Evolutionary conservation across 2,113 vertebrate genomes (phyloP).

Genomic region (Pseudonaja textilis): DNA sequence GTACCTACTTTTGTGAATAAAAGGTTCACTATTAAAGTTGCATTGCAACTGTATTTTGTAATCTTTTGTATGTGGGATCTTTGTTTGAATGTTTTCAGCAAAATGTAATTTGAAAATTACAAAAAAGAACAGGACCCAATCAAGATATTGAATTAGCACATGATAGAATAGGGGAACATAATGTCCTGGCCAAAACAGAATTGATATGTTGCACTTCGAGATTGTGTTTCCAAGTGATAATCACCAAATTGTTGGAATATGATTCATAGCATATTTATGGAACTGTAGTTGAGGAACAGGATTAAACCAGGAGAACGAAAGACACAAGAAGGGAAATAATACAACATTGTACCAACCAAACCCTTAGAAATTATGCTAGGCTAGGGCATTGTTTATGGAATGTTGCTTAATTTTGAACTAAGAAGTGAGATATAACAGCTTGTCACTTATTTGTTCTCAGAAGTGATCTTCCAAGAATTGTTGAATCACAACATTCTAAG

Average conservation of each 20-base stretch:
- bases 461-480: not conserved
- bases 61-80: not conserved
- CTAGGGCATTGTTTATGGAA: not conserved
- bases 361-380: not conserved
- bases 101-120: not conserved
- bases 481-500: not conserved
- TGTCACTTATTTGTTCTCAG: not conserved
- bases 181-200: not conserved
- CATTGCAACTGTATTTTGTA: not conserved
- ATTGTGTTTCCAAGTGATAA: not conserved
- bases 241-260: not conserved
- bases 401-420: not conserved
- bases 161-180: not conserved
- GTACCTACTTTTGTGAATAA: constrained; percentile 42
- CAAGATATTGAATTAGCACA: not conserved
- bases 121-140: not conserved
- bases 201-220: not conserved
- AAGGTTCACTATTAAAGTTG: not conserved
- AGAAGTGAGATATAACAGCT: not conserved
- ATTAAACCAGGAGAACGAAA: not conserved
- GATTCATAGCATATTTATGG: not conserved
- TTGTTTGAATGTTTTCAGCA: not conserved
- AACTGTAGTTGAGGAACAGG: not conserved
- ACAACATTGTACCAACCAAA: not conserved
- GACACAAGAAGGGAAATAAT: not conserved